Evolutionary conservation across 2,797 vertebrate genomes (phyloP), one percentile per base, ranked within the genome.

Genomic region (Eulemur albifrons): DNA sequence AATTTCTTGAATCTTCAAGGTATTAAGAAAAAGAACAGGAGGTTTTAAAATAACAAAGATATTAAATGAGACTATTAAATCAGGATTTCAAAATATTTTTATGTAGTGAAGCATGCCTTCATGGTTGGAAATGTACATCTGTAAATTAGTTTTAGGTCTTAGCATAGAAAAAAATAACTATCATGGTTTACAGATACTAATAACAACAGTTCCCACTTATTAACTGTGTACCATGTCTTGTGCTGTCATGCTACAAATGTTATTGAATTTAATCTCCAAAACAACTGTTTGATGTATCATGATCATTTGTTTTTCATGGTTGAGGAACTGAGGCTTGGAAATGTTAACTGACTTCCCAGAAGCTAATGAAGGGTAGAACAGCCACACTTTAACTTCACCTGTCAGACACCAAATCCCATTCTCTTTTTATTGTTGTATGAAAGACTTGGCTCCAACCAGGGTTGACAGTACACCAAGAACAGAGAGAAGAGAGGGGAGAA

Each of bases 91-190:
- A 93, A 40, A 57, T 54, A 67, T 77, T 67, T 48, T 70, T 90
- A 54, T 72, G 52, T 32, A 67, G n/a, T 69, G 80, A 88, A 88
- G 85, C 43, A 92, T 45, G 43, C 2, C 70, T 4, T 2, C n/a
- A 61, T 96, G 75, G 85, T 89, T 96, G 67, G 25, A 95, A 88
- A 59, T 57, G 50, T 82, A 77, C 9, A 94, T 35, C 67, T 93
- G 9, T 76, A 73, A 92, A 52, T 93, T 94, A 83, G 54, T 73
- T 70, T n/a, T 50, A 82, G 38, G 50, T 88, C 38, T 83, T 88
- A 57, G 27, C 35, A 77, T 23, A 88, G 61, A 75, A 90, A 70
- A 77, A 76, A 65, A 27, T 67, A 86, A 81, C n/a, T 15, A 35
- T 70, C 11, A 75, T 70, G 35, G 14, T 76, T 73, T 93, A 75